Percentiles rank a stretch among this genome's conserved stretches.
Evolutionary conservation across 2,113 vertebrate species (phyloP).

Genomic region (Beaufortia kweichowensis): DNA sequence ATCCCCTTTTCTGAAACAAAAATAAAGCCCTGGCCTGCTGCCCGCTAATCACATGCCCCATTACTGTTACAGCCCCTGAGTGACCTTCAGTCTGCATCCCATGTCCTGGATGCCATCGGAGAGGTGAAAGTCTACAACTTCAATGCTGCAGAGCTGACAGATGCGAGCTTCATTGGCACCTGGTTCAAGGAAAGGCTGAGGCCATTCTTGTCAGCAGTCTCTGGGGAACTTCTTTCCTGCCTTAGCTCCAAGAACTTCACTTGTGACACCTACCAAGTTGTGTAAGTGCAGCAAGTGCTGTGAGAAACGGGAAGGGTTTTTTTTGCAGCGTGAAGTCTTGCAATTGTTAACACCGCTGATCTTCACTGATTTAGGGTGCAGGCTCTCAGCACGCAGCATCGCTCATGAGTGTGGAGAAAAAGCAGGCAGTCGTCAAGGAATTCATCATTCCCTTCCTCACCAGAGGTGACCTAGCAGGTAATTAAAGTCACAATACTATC

Average conservation of each 20-base stretch:
- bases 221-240: no score
- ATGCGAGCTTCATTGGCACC: no score
- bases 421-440: constrained; percentile 46
- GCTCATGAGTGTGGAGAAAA: no score
- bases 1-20: not conserved
- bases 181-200: no score
- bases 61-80: not conserved
- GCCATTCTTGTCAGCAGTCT: no score
- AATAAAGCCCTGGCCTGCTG: not conserved
- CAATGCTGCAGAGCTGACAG: constrained; percentile 7
- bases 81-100: not conserved
- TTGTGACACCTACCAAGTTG: constrained; percentile 56
- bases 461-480: constrained; percentile 55
- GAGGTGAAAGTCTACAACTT: constrained; percentile 40
- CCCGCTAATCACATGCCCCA: not conserved
- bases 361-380: constrained; percentile 50
- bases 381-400: no score
- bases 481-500: not conserved
- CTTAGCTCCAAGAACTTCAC: no score
- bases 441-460: constrained; percentile 63
- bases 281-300: constrained; percentile 53
- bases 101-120: constrained; percentile 42
- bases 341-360: no score
- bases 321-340: not conserved
- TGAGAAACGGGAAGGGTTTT: no score